Percentiles rank a stretch among this genome's conserved stretches.
Conservation (phyloP, 2,888 invertebrate genomes). For the Seira sanloemensis region DNA sequence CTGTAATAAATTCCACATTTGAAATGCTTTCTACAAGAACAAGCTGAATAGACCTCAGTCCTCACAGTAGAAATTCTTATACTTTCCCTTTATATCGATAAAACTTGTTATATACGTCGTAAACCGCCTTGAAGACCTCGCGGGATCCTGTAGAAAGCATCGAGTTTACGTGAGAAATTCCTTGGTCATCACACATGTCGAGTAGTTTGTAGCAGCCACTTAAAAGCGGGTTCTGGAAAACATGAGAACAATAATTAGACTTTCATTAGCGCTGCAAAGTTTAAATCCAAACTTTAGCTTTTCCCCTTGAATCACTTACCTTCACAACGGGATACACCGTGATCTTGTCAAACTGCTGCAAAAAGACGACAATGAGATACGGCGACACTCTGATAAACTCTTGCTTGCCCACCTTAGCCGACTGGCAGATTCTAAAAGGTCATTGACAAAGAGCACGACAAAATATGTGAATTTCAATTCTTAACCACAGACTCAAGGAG, state of each 20-base stretch:
- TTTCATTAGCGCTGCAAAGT: not conserved
- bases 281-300: not conserved
- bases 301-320: conserved; percentile 74
- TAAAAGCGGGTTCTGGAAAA: conserved; percentile 76
- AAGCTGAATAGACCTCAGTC: no score
- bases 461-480: conserved; percentile 9
- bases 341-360: conserved; percentile 76
- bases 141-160: conserved; percentile 77
- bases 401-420: conserved; percentile 73
- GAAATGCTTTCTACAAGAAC: no score
- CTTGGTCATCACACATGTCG: conserved; percentile 77
- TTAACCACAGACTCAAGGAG: not conserved
- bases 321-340: conserved; percentile 77
- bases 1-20: no score
- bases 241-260: conserved; percentile 10
- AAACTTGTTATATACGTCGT: conserved; percentile 77
- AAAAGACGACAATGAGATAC: conserved; percentile 77
- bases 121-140: conserved; percentile 77
- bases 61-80: no score
- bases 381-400: conserved; percentile 77
- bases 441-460: conserved; percentile 1
- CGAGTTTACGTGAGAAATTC: conserved; percentile 76
- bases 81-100: conserved; percentile 78
- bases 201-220: conserved; percentile 77
- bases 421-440: conserved; percentile 70